phyloP scores from a whole-genome alignment of 2,888 invertebrate species.

The Cerceris rybyensis region DNA sequence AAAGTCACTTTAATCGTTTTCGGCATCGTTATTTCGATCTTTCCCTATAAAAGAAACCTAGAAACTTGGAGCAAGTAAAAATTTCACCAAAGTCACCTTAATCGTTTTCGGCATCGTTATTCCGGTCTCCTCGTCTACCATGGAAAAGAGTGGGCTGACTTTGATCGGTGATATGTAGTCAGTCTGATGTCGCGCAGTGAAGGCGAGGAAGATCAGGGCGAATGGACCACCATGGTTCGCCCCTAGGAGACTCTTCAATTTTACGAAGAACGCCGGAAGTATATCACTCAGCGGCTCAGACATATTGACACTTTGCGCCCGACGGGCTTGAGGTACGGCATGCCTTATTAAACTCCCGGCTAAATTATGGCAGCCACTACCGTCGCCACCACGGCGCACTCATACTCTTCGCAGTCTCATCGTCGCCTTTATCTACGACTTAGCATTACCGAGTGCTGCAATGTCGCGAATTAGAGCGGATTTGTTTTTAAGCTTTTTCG shows the following conservation, averaged over 20 bases:
- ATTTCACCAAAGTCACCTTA: neutral
- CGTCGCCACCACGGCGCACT: conserved; percentile 53
- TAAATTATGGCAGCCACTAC: conserved; percentile 76
- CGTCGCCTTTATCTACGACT: conserved; percentile 35
- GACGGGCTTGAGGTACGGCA: conserved; percentile 72
- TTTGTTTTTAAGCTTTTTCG: no score
- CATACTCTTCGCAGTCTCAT: conserved; percentile 38
- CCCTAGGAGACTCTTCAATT: conserved; percentile 71
- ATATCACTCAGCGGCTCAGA: conserved; percentile 78
- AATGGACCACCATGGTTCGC: conserved; percentile 47
- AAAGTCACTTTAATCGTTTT: no score
- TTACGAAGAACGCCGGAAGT: conserved; percentile 75
- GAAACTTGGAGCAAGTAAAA: neutral
- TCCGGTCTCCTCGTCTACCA: conserved; percentile 32
- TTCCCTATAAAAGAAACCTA: neutral
- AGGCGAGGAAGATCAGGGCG: conserved; percentile 28
- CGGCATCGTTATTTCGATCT: no score
- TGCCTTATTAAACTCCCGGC: conserved; percentile 79
- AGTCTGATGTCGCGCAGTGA: conserved; percentile 31
- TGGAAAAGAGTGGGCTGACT: conserved; percentile 35
- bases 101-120: conserved; percentile 53
- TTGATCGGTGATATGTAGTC: conserved; percentile 60
- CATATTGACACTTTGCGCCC: conserved; percentile 77
- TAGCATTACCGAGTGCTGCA: neutral
- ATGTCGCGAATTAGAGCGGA: no score